These are phyloP conservation scores for Aphrophora alni DNA, from an alignment of 2,888 invertebrate genomes.

Conservation along the genomic window DNA sequence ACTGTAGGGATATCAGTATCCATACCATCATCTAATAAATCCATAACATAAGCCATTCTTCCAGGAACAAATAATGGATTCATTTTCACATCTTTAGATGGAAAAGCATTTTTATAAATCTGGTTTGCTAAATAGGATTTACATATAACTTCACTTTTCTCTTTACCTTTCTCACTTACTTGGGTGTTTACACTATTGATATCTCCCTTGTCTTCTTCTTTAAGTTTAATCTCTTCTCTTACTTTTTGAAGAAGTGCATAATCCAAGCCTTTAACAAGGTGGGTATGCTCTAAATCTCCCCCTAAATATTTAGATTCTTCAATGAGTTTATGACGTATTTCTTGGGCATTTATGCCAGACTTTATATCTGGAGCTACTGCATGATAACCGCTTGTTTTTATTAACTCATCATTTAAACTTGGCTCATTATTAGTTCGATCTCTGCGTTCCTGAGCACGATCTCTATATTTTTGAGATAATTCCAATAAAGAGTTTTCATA, in stretches of 20 bases:
- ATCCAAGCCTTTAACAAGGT: constrained; percentile 97
- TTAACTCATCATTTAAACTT: constrained; percentile 83
- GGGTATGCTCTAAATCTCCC: constrained; percentile 99
- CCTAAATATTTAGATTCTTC: constrained; percentile 99
- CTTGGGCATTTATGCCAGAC: constrained; percentile 92
- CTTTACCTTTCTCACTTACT: constrained; percentile 60
- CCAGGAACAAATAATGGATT: constrained; percentile 95
- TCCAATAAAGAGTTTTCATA: constrained; percentile 96
- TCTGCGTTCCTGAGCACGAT: constrained; percentile 87
- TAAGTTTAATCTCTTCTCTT: constrained; percentile 82
- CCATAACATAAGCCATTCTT: constrained; percentile 98
- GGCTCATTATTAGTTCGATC: constrained; percentile 85
- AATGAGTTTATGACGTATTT: constrained; percentile 92
- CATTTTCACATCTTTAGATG: constrained; percentile 63
- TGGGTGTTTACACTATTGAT: constrained; percentile 66
- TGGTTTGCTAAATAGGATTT: constrained; percentile 82
- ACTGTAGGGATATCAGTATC: constrained; percentile 97
- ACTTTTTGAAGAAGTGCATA: constrained; percentile 90
- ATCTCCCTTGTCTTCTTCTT: constrained; percentile 82
- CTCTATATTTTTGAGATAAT: constrained; percentile 90
- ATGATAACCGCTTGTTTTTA: constrained; percentile 84
- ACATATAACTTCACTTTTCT: constrained; percentile 82
- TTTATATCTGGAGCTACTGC: constrained; percentile 97
- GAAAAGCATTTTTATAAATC: constrained; percentile 63
- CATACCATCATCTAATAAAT: constrained; percentile 83